Percentiles rank a stretch among this genome's conserved stretches.
phyloP scores from a whole-genome alignment of 1,140 invertebrate genomes.

The Uloborus diversus region DNA sequence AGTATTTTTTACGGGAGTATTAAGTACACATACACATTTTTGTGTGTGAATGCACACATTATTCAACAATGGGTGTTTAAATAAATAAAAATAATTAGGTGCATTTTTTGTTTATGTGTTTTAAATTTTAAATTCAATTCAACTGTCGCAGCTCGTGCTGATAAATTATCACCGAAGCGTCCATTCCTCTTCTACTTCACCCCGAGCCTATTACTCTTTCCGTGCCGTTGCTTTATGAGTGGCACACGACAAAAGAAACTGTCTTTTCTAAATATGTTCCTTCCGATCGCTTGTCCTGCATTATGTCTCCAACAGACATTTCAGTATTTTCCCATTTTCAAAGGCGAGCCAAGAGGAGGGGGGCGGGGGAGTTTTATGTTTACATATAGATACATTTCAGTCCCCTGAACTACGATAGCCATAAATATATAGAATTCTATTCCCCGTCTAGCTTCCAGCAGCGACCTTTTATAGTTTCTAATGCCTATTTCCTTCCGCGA shows the following conservation, averaged over 20 bases:
- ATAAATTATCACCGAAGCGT: too few species aligned
- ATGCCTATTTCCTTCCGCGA: slow-evolving; percentile 55
- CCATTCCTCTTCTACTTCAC: too few species aligned
- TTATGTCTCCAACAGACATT: slow-evolving; percentile 21
- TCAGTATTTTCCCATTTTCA: slow-evolving; percentile 13
- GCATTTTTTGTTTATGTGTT: too few species aligned
- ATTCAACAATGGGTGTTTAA: too few species aligned
- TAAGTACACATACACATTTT: too few species aligned
- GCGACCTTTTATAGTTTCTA: slow-evolving; percentile 53
- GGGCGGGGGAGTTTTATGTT: background rate
- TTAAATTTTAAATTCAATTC: too few species aligned
- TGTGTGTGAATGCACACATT: too few species aligned
- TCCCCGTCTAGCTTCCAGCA: background rate
- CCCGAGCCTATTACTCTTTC: background rate
- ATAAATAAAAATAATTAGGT: too few species aligned
- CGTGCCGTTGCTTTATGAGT: slow-evolving; percentile 21
- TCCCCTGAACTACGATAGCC: slow-evolving; percentile 32
- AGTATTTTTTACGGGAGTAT: too few species aligned
- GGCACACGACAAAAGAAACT: slow-evolving; percentile 4
- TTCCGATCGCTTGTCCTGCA: slow-evolving; percentile 14
- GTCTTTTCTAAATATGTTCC: slow-evolving; percentile 33
- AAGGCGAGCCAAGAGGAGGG: slow-evolving; percentile 1
- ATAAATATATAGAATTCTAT: slow-evolving; percentile 43
- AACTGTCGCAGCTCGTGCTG: too few species aligned
- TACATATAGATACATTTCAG: slow-evolving; percentile 24